phyloP scores from a whole-genome alignment of 2,113 vertebrate species.

The Entelurus aequoreus region DNA sequence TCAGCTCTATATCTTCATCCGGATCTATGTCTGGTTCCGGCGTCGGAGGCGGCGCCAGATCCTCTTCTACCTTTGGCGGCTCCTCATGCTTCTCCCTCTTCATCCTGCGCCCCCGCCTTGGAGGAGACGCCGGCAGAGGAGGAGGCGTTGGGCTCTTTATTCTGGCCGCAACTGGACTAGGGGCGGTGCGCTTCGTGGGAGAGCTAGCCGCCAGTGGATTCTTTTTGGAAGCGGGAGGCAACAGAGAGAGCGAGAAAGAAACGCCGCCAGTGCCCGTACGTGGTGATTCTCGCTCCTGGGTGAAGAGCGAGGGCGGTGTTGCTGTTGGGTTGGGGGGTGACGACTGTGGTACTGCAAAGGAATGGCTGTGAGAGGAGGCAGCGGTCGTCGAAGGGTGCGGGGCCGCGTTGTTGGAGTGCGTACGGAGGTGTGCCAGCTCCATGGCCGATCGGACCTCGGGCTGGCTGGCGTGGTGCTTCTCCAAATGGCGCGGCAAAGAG shows the following conservation, averaged over 20 bases:
- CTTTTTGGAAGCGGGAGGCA: slow-evolving; percentile 48
- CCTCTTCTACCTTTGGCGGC: slow-evolving; percentile 58
- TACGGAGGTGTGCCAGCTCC: slow-evolving; percentile 67
- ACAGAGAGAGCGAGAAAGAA: slow-evolving; percentile 70
- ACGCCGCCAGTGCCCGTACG: slow-evolving; percentile 44
- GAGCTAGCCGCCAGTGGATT: slow-evolving; percentile 28
- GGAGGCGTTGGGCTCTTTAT: slow-evolving; percentile 58
- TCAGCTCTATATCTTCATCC: slow-evolving; percentile 64
- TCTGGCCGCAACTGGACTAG: slow-evolving; percentile 16
- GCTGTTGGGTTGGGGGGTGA: slow-evolving; percentile 41
- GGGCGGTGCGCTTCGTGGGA: slow-evolving; percentile 19
- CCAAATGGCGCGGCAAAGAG: slow-evolving; percentile 72
- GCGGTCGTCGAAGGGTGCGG: slow-evolving; percentile 41
- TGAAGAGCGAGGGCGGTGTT: slow-evolving; percentile 57
- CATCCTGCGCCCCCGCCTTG: slow-evolving; percentile 60
- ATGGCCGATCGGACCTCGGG: slow-evolving; percentile 68
- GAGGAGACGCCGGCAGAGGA: slow-evolving; percentile 40
- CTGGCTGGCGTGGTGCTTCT: slow-evolving; percentile 74
- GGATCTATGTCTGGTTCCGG: slow-evolving; percentile 62
- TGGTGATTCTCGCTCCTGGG: slow-evolving; percentile 58
- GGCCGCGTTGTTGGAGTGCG: slow-evolving; percentile 44
- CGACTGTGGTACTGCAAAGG: slow-evolving; percentile 58
- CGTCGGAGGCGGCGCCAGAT: slow-evolving; percentile 63
- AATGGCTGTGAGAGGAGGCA: slow-evolving; percentile 45
- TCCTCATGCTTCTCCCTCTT: slow-evolving; percentile 64